Conservation (phyloP, 2,888 invertebrate genomes). For the Axea sp. region DNA sequence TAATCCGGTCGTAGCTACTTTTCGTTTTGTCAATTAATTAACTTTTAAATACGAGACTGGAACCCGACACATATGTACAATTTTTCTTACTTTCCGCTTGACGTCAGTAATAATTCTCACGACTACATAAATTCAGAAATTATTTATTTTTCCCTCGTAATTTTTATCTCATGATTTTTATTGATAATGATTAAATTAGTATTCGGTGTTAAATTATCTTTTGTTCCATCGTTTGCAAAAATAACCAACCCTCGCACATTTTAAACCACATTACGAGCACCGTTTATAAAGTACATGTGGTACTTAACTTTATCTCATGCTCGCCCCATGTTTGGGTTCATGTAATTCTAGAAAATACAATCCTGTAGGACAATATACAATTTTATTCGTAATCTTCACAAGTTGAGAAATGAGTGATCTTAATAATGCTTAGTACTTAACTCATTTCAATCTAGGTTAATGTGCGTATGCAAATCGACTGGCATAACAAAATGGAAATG, state of each 20-base stretch:
- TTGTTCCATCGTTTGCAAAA: conserved; percentile 24
- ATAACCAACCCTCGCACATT: conserved; percentile 7
- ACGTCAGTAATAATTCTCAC: conserved; percentile 33
- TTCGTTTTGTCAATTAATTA: conserved; percentile 65
- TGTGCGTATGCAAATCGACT: conserved; percentile 51
- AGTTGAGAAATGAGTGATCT: conserved; percentile 38
- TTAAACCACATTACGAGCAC: conserved; percentile 19
- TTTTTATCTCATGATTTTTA: conserved; percentile 5
- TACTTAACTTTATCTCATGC: conserved; percentile 34
- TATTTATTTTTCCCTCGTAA: conserved; percentile 8
- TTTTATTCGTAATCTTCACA: conserved; percentile 27
- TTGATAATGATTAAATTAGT: conserved; percentile 43
- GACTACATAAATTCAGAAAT: conserved; percentile 32
- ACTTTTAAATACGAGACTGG: conserved; percentile 46
- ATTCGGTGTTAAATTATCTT: conserved; percentile 39
- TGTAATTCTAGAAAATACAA: conserved; percentile 50
- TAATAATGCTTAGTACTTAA: conserved; percentile 54
- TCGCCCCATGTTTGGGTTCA: conserved; percentile 6
- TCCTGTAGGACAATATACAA: conserved; percentile 41
- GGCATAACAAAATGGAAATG: conserved; percentile 51
- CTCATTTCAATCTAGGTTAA: conserved; percentile 57
- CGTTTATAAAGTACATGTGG: conserved; percentile 10
- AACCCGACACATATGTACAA: conserved; percentile 33
- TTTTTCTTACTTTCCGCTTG: conserved; percentile 32
- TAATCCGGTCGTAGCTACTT: conserved; percentile 65